Evolutionary conservation across 2,888 invertebrate species (phyloP), one percentile per base, ranked within the genome.

Genomic region (Trichopoda pennipes): DNA sequence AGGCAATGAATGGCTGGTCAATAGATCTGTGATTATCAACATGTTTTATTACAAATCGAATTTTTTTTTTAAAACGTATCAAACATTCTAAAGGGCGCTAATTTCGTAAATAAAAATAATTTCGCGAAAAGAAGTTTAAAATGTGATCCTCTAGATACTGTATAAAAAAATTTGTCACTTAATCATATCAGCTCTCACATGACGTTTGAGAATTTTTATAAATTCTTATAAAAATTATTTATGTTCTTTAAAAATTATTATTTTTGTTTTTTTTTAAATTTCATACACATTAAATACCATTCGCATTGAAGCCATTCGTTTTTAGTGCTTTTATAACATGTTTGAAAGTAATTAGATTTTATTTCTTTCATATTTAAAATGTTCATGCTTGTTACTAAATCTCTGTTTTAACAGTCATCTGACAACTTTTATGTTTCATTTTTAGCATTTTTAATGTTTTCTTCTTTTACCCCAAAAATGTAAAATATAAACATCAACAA

Each of bases 381-480:
- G 2, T 64, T 23, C n/a, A 51, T 58, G 66, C 19, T 7, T 16
- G 35, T 64, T 58, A 12, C 10, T 49, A 77, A 63, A 56, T 61
- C 70, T 70, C 70, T 56, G 23, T 68, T 60, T 42, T 44, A 56
- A 68, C 44, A 60, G 72, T 66, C 76, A 74, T 78, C 69, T 69
- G 63, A 73, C 68, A 73, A 35, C 56, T 66, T 81, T 61, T 55
- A 32, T 35, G 55, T 72, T 38, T 56, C 7, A 23, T 58, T 68
- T 17, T 23, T 49, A 61, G 32, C n/a, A 35, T 47, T 69, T 44
- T 19, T 44, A 60, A 47, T 61, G 14, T 38, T 63, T 77, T 69
- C 17, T 58, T 70, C 38, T 49, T 73, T 21, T 32, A 2, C 49
- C 58, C n/a, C 42, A 61, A 69, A 53, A 63, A 47, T 21, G 61